Evolutionary conservation across 2,113 vertebrate species (phyloP).

Genomic region (Raja brachyura): DNA sequence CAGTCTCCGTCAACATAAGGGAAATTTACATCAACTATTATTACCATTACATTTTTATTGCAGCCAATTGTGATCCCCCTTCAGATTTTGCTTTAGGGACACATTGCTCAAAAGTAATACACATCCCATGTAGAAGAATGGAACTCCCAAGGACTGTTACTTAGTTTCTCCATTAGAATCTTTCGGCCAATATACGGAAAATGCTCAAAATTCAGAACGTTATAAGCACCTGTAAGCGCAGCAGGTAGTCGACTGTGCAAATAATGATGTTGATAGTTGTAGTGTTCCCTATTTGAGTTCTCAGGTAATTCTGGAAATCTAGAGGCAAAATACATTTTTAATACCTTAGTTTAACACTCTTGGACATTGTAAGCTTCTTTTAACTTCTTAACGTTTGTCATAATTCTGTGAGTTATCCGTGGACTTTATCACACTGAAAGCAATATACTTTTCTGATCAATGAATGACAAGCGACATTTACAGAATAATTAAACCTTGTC

Average conservation of each 20-base stretch:
- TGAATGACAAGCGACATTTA: neutral
- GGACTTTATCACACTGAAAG: neutral
- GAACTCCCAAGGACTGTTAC: neutral
- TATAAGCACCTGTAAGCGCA: constrained; percentile 74
- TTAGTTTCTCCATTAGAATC: neutral
- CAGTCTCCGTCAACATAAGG: too few species aligned
- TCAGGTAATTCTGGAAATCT: constrained; percentile 92
- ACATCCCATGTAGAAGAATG: neutral
- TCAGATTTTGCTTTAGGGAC: too few species aligned
- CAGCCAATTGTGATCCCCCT: too few species aligned
- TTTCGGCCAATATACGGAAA: too few species aligned
- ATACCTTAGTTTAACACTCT: neutral
- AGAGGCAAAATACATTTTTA: constrained; percentile 40
- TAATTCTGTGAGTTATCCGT: neutral
- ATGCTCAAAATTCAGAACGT: neutral
- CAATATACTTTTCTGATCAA: neutral
- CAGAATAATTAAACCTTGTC: neutral
- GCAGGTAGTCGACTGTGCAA: constrained; percentile 89
- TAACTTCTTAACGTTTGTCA: neutral
- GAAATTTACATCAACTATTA: too few species aligned
- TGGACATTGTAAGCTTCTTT: neutral
- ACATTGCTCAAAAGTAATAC: neutral
- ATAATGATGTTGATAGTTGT: constrained; percentile 92
- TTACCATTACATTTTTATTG: too few species aligned
- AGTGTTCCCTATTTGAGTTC: constrained; percentile 89